Evolutionary conservation across 2,888 invertebrate genomes (phyloP).

Genomic region (Brachylomia viminalis): DNA sequence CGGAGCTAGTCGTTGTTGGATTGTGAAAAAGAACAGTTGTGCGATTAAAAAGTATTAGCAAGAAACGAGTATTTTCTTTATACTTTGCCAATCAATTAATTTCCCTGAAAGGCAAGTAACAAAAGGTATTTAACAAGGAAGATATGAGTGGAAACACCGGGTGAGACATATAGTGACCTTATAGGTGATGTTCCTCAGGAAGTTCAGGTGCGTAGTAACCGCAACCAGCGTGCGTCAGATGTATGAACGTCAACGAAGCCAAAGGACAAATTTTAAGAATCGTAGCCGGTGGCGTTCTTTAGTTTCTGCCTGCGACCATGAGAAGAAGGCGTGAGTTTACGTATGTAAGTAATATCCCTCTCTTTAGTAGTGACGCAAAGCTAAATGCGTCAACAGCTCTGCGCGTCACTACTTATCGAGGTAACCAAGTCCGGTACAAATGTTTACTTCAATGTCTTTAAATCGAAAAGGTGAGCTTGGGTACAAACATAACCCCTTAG

Average conservation of each 20-base stretch:
- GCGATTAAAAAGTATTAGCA: too few species aligned
- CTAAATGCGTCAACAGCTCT: constrained; percentile 10
- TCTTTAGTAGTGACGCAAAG: not conserved
- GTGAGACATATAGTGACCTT: too few species aligned
- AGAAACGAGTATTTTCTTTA: too few species aligned
- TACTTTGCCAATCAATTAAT: too few species aligned
- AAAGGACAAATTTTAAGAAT: not conserved
- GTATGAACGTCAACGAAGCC: not conserved
- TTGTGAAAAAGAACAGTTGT: too few species aligned
- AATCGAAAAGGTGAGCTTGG: constrained; percentile 31
- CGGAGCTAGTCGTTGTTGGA: too few species aligned
- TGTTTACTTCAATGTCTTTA: constrained; percentile 6
- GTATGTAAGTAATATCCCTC: not conserved
- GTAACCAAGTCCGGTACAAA: constrained; percentile 22
- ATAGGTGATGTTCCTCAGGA: too few species aligned
- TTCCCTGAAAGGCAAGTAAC: too few species aligned
- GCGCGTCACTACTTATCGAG: constrained; percentile 26
- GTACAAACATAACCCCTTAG: constrained; percentile 43
- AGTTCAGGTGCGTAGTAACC: too few species aligned
- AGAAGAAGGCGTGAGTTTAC: too few species aligned
- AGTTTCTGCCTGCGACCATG: not conserved
- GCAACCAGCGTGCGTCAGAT: not conserved
- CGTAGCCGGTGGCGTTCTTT: not conserved
- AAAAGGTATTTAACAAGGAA: too few species aligned
- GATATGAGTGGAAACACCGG: not conserved